A percentile compares a stretch with the other conserved stretches of the same genome.
phyloP scores from a whole-genome alignment of 35 echinoderm and acorn worm genomes.

The Ophiothrix spiculata region DNA sequence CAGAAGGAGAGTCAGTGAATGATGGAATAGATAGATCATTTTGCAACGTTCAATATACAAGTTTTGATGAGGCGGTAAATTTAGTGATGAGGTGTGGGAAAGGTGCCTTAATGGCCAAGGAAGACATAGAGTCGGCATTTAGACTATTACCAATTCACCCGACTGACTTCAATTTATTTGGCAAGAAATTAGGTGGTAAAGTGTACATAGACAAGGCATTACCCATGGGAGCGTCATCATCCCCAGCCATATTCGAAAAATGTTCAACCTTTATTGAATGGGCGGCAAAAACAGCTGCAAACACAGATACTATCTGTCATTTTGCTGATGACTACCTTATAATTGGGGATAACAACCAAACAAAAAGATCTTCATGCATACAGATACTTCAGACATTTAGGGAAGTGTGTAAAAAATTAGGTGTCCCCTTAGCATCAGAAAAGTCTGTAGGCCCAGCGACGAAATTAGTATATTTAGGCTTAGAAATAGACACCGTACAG shows the following conservation, averaged over 20 bases:
- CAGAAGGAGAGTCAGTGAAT: neutral
- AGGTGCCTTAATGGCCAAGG: neutral
- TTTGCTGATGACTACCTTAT: conserved; percentile 14
- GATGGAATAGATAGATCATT: neutral
- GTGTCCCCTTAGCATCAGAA: conserved; percentile 24
- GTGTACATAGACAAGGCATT: neutral
- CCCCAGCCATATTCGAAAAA: neutral
- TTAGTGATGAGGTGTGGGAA: neutral
- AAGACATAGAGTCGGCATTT: conserved; percentile 18
- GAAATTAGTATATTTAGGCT: neutral
- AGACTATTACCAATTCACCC: neutral
- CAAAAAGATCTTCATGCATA: neutral
- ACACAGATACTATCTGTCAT: conserved; percentile 13
- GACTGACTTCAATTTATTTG: conserved; percentile 2
- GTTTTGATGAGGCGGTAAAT: conserved; percentile 1
- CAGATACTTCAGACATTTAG: neutral
- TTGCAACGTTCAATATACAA: neutral
- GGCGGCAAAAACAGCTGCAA: neutral
- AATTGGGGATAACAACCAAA: neutral
- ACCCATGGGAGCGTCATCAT: neutral
- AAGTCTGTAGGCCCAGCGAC: conserved; percentile 14
- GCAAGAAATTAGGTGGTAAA: neutral
- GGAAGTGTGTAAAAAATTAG: conserved; percentile 17
- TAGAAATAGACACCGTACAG: conserved; percentile 23
- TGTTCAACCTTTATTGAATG: neutral